phyloP scores from a whole-genome alignment of 2,113 vertebrate species.

The Gymnarchus niloticus region DNA sequence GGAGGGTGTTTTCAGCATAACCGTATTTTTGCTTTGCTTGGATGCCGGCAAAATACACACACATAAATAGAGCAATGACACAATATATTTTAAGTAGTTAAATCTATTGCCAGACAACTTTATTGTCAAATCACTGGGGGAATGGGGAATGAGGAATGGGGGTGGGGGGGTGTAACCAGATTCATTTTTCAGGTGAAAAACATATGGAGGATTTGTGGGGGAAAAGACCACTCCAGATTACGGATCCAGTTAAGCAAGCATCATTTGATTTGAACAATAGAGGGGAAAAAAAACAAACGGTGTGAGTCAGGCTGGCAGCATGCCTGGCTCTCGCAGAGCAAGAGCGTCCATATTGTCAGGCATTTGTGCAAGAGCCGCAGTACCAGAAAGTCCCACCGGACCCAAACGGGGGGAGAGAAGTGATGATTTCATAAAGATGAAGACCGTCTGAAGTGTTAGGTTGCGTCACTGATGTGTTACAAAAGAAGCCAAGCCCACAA shows the following conservation, averaged over 20 bases:
- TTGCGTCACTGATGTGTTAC: neutral
- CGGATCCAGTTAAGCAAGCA: neutral
- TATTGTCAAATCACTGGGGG: neutral
- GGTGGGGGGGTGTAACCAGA: neutral
- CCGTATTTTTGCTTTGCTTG: neutral
- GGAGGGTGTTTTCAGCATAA: neutral
- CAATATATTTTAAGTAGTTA: constrained; percentile 1
- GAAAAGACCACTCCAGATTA: too few species aligned
- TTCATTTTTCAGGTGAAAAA: neutral
- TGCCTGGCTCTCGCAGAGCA: neutral
- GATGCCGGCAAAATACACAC: neutral
- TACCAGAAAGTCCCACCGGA: too few species aligned
- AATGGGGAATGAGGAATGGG: neutral
- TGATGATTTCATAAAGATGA: neutral
- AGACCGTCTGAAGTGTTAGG: too few species aligned
- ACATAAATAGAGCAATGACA: neutral
- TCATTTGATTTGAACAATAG: neutral
- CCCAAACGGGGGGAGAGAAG: neutral
- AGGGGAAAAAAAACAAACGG: neutral
- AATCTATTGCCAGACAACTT: neutral
- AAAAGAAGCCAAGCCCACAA: neutral
- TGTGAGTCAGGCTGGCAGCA: neutral
- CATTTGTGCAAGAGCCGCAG: neutral
- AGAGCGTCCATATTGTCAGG: neutral
- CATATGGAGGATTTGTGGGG: neutral